A percentile compares a stretch with the other conserved stretches of the same genome.
phyloP scores from a whole-genome alignment of 2,113 vertebrate genomes.

The Ellobius talpinus region DNA sequence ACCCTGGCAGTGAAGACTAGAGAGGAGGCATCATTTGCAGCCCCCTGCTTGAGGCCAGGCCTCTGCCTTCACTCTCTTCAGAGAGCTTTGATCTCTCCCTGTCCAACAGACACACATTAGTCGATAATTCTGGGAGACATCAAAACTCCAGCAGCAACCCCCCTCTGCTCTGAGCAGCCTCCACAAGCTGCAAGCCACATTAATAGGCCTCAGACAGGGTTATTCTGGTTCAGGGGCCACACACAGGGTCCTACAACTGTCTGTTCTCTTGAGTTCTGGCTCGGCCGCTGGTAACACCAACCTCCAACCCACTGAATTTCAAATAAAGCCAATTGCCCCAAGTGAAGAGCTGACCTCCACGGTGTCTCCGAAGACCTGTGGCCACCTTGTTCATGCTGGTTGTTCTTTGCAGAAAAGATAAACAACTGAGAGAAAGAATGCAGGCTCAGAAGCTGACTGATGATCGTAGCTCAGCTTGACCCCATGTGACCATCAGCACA shows the following conservation, averaged over 20 bases:
- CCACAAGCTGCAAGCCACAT: background rate
- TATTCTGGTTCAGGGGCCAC: background rate
- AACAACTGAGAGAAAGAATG: background rate
- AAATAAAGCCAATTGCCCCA: background rate
- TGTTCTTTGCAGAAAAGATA: background rate
- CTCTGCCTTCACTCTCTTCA: background rate
- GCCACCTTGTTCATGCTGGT: background rate
- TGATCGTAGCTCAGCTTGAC: background rate
- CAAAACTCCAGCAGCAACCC: conserved; percentile 15
- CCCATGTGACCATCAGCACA: background rate
- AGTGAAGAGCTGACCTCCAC: background rate
- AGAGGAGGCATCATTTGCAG: background rate
- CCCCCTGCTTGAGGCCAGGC: background rate
- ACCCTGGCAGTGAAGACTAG: background rate
- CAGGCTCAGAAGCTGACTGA: background rate
- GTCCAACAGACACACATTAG: conserved; percentile 27
- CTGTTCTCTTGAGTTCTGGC: background rate
- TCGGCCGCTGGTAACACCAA: background rate
- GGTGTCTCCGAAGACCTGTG: background rate
- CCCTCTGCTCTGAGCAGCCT: background rate
- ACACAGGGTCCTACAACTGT: background rate
- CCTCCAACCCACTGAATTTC: background rate
- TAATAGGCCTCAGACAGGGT: background rate
- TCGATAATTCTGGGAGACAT: conserved; percentile 55
- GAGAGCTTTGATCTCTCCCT: conserved; percentile 73